Conservation (phyloP, 2,888 invertebrate species). For the Ecliptopera silaceata region DNA sequence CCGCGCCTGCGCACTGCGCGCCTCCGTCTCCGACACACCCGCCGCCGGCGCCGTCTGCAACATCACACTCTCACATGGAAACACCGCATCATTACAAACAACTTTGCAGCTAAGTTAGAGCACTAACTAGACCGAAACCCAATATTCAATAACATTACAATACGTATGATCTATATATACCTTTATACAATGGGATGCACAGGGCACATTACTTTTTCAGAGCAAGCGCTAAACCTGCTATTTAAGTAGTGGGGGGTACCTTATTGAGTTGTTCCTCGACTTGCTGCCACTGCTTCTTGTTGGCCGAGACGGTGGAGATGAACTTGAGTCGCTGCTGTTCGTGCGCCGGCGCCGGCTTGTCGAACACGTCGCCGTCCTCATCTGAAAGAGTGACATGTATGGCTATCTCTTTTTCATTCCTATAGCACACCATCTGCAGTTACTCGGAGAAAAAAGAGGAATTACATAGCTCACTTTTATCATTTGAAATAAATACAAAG, state of each 20-base stretch:
- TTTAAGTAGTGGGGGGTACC: too few relatives aligned
- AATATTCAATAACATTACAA: too few relatives aligned
- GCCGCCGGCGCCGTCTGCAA: slow-evolving; percentile 26
- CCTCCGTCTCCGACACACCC: slow-evolving; percentile 32
- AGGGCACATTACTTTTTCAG: too few relatives aligned
- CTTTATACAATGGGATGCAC: too few relatives aligned
- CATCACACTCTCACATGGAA: not conserved
- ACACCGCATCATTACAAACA: too few relatives aligned
- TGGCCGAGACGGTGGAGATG: slow-evolving; percentile 40
- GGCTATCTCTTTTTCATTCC: not conserved
- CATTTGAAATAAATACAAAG: too few relatives aligned
- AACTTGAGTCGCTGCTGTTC: slow-evolving; percentile 49
- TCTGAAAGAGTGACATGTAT: slow-evolving; percentile 11
- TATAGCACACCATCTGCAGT: too few relatives aligned
- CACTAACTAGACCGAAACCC: too few relatives aligned
- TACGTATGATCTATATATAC: too few relatives aligned
- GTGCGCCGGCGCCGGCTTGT: slow-evolving; percentile 4
- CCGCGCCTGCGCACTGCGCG: slow-evolving; percentile 40
- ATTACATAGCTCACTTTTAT: too few relatives aligned
- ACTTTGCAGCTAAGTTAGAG: not conserved
- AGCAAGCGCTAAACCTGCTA: too few relatives aligned
- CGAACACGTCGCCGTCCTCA: slow-evolving; percentile 21
- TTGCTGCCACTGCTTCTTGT: slow-evolving; percentile 40
- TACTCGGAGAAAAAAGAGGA: too few relatives aligned
- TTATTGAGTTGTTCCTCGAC: slow-evolving; percentile 44